Evolutionary conservation across 2,888 invertebrate genomes (phyloP), one percentile per base, ranked within the genome.

Genomic region (Leptinotarsa tumamoca): DNA sequence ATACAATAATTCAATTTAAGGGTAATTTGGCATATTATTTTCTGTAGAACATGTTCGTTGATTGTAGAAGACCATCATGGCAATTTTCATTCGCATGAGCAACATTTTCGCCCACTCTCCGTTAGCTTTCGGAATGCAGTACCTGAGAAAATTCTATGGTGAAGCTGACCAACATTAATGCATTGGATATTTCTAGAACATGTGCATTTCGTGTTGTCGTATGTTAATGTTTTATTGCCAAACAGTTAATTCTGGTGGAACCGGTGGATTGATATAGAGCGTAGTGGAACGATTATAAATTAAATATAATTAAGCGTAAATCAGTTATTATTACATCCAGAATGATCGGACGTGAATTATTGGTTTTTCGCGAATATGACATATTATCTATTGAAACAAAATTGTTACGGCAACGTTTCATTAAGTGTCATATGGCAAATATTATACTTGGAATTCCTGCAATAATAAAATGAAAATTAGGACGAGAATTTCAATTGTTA

Each of bases 281-380:
- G 77, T 74, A 81, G 75, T 82, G 81, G 82, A 83, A 80, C 72
- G 79, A 79, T 79, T 81, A 82, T 82, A 83, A 83, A 82, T 83
- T 82, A 75, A 76, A 78, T 75, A 80, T 83, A 83, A 83, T 83
- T 83, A 80, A 83, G 80, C 82, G 80, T 83, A 83, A 81, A 81
- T 83, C 83, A 82, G 78, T 82, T 83, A 82, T 80, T 82, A 81
- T 76, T 81, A 80, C 82, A 76, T 81, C 80, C 78, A 74, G 80
- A 80, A 79, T 74, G 80, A 80, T 80, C 79, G 76, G 74, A 74
- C 71, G 78, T 79, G 78, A 82, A 80, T 80, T 82, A 82, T 77
- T 77, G 72, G 70, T 14, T 21, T 69, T 72, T 68, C 56, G 67
- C 67, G 63, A 66, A 72, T 72, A 70, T 77, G 70, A 72, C 72